phyloP scores from a whole-genome alignment of 2,113 vertebrate species.

The pig (Sus scrofa) region T2T-Sscrofa CM000822.6:51482001-51482500 shows the following conservation, averaged over 20 bases:
- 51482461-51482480: background rate
- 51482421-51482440: background rate
- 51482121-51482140: background rate
- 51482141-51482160: background rate
- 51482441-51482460: background rate
- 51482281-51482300: background rate
- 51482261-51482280: background rate
- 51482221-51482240: slow-evolving; percentile 22
- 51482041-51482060: background rate
- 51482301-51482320: background rate
- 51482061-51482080: background rate
- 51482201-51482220: background rate
- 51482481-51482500: background rate
- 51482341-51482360: background rate
- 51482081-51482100: background rate
- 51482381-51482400: background rate
- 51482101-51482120: background rate
- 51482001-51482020: background rate
- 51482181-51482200: background rate
- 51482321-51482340: background rate
- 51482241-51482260: background rate
- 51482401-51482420: background rate
- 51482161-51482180: background rate
- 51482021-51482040: background rate
- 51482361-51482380: background rate